Evolutionary conservation across 2,888 invertebrate genomes (phyloP), one percentile per base, ranked within the genome.

Genomic region (Ceriagrion tenellum): DNA sequence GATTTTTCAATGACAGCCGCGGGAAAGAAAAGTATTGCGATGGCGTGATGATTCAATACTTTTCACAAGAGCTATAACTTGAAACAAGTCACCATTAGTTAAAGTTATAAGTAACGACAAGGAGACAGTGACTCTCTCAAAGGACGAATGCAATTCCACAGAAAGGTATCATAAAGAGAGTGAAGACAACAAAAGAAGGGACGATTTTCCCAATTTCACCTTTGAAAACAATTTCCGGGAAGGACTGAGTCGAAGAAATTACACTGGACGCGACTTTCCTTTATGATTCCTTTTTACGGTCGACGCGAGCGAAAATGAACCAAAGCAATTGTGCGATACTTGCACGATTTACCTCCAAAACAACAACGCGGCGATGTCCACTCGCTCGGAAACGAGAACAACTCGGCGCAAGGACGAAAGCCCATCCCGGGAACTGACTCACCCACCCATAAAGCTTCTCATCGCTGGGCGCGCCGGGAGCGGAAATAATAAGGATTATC

Each of bases 401-500:
- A 81, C 35, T 81, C 81, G 35, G 35, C 81, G 35, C 81, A 18
- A 35, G 81, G 35, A 13, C 35, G 35, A 35, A 81, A 35, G 12
- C 81, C 81, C 81, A 16, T 81, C 30, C 81, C 69, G 26, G 26
- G 81, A 10, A 23, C 35, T 81, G 81, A 59, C 30, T 81, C 81
- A 81, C 30, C 81, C 16, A 16, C 81, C 81, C 81, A 35, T 81
- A 35, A 81, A 81, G 81, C 81, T 18, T 81, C 81, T 81, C 81
- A 81, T 81, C 81, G 81, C 35, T 16, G 81, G 35, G 26, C 81
- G 81, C 81, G 35, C 81, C 81, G 81, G 81, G 81, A 59, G 81
- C 81, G 81, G 81, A 81, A 81, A 81, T 81, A 81, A 81, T 81
- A 81, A 81, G 81, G 81, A 81, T 81, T 81, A 81, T 35, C 81